phyloP scores from a whole-genome alignment of 2,888 invertebrate species.

The Leuctra nigra region DNA sequence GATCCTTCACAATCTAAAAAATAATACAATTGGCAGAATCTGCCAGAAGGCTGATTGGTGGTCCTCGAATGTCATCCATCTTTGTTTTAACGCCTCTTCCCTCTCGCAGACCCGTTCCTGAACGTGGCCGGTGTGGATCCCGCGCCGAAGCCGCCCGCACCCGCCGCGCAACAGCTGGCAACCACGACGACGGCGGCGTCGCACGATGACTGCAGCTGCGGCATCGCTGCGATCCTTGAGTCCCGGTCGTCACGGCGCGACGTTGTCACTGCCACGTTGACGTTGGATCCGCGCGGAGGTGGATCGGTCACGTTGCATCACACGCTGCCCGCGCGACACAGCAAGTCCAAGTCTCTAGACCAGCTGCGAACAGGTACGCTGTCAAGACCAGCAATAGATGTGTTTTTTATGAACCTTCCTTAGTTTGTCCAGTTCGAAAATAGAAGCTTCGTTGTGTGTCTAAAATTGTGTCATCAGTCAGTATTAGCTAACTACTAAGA shows the following conservation, averaged over 20 bases:
- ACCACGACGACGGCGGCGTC: slow-evolving; percentile 21
- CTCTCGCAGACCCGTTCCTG: slow-evolving; percentile 48
- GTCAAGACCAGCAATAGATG: no score
- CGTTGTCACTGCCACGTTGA: slow-evolving; percentile 57
- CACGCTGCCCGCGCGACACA: slow-evolving; percentile 64
- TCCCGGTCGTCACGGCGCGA: slow-evolving; percentile 48
- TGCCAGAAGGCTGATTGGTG: not conserved
- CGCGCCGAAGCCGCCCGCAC: slow-evolving; percentile 15
- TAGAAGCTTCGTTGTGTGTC: no score
- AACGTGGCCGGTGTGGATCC: slow-evolving; percentile 36
- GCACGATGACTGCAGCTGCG: slow-evolving; percentile 61
- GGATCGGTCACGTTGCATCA: slow-evolving; percentile 22
- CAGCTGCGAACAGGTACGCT: slow-evolving; percentile 59
- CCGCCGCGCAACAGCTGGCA: slow-evolving; percentile 22
- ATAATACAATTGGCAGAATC: no score
- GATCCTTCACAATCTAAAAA: no score
- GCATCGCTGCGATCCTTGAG: slow-evolving; percentile 57
- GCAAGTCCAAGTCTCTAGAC: slow-evolving; percentile 67
- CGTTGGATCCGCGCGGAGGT: slow-evolving; percentile 46
- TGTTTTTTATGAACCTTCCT: no score
- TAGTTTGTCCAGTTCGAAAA: no score
- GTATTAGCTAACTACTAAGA: no score
- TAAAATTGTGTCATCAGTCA: no score
- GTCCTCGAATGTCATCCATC: not conserved
- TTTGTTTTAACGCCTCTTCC: not conserved